Base-by-base conservation (phyloP, 92 coral and sea anemone species). In the Porites rus region DNA sequence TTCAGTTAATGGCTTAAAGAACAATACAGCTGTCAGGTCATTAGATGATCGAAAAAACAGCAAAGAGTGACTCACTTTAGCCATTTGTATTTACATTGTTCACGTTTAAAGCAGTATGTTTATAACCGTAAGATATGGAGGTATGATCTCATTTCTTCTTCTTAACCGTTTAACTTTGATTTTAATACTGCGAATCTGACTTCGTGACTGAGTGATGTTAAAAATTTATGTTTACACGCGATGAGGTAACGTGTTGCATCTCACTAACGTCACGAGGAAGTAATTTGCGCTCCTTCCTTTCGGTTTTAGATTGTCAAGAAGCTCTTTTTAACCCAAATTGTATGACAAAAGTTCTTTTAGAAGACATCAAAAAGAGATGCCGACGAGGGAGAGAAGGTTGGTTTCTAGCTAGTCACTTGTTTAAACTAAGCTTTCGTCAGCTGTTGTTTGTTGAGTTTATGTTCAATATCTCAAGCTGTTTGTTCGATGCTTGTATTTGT, bases 301-400 rank as follows among this genome's bases (percentile, higher is more conserved):
- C 75, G 6, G 51, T 8, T 80, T 67, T 83, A 97, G 98, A 97
- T 77, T 90, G 93, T 21, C 93, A 93, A 74, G 94, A 93, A 70
- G 94, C 92, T 31, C 90, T 97, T 17, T 97, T 96, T 78, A 97
- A 97, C 90, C 99, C 99, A 67, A 94, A 95, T 31, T 97, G 99
- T 65, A 89, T 86, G 60, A 95, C 94, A 50, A 92, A 92, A 28
- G 94, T 93, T 18, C 93, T 97, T 14, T 71, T 97, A n/a, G 97
- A 97, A 70, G 98, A 97, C 80, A 93, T 97, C 8, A 93, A 92
- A 83, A 89, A 94, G 75, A 84, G 99, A 75, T 97, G 99, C 80
- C 87, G 93, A 12, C 90, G 94, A 31, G 93, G 78, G 9, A 95
- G 83, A 59, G 97, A 91, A 71, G 98, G 98, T 95, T 20, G 79